Base-by-base conservation (phyloP, 2,113 vertebrate genomes). In the Agapornis roseicollis region DNA sequence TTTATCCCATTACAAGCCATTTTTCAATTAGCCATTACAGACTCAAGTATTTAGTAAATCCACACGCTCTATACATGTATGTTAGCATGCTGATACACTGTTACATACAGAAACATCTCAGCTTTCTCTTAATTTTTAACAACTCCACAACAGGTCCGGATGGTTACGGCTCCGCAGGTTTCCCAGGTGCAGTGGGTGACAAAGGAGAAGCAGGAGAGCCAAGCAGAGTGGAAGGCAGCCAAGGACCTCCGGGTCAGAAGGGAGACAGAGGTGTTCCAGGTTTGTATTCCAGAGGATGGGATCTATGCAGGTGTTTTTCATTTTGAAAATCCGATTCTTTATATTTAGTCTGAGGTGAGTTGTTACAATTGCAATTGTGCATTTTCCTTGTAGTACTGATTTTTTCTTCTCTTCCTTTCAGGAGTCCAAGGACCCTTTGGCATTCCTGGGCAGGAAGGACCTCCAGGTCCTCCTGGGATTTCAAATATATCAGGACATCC, bases 201-300 rank as follows among this genome's bases (percentile, higher is more conserved):
- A 99, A 95, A 80, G 99, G 99, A 84, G 98, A 98, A 17, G 82
- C 60, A 0, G 99, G 99, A 88, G 97, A 98, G 28, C 86, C 98
- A 12, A 99, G 98, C 93, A 97, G 89, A 63, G 85, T 98, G 29
- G 70, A 89, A 53, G 99, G 99, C 35, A 37, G 96, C 39, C 93
- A 84, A 11, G 99, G 99, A 60, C 69, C 81, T 66, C 79, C 66
- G 0, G 99, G 99, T 60, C 95, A 88, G 24, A 99, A 99, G 93
- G 99, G 99, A 81, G 97, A 92, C 44, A 98, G 90, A 82, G 99
- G 99, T 80, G 91, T 97, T 74, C 86, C 65, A 98, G 99, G 99
- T 99, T 31, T 94, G 98, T 94, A 19, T 55, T 49, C 39, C 1
- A 2, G 39, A 85, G 68, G 65, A 27, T 22, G 19, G 16, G 25